Conservation (phyloP, 2,797 vertebrate genomes). For the Mico argentatus region DNA sequence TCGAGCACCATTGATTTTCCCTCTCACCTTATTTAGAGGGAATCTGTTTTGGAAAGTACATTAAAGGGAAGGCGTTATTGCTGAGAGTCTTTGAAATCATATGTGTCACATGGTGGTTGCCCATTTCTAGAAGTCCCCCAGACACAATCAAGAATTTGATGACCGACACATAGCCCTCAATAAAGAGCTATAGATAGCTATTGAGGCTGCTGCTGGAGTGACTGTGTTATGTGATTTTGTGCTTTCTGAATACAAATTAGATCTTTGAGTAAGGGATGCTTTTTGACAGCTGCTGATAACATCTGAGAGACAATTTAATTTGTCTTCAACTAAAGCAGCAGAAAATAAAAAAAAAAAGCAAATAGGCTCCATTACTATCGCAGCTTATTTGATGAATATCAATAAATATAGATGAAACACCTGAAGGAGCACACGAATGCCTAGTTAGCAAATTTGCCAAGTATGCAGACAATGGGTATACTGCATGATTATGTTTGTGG, state of each 20-base stretch:
- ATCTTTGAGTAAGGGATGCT: slow-evolving; percentile 53
- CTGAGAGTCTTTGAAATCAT: neutral
- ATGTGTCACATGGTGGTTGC: neutral
- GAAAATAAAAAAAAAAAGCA: slow-evolving; percentile 39
- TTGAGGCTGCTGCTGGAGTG: slow-evolving; percentile 7
- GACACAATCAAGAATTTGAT: neutral
- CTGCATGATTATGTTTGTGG: slow-evolving; percentile 51
- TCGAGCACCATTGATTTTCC: neutral
- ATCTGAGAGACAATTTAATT: slow-evolving; percentile 71
- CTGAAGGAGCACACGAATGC: slow-evolving; percentile 38
- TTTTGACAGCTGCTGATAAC: slow-evolving; percentile 70
- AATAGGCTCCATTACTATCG: neutral
- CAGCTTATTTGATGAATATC: slow-evolving; percentile 52
- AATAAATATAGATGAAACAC: slow-evolving; percentile 67
- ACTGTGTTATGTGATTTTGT: slow-evolving; percentile 50
- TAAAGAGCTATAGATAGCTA: slow-evolving; percentile 24
- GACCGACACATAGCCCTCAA: neutral
- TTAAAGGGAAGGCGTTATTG: neutral
- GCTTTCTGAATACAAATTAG: slow-evolving; percentile 64
- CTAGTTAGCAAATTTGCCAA: slow-evolving; percentile 54
- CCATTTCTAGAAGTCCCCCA: neutral
- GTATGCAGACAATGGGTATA: slow-evolving; percentile 50
- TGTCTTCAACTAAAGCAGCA: slow-evolving; percentile 53
- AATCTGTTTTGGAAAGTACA: neutral
- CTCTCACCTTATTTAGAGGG: neutral